Evolutionary conservation across 1,140 invertebrate genomes (phyloP), one percentile per base, ranked within the genome.

Genomic region (Stegodyphus dumicola): DNA sequence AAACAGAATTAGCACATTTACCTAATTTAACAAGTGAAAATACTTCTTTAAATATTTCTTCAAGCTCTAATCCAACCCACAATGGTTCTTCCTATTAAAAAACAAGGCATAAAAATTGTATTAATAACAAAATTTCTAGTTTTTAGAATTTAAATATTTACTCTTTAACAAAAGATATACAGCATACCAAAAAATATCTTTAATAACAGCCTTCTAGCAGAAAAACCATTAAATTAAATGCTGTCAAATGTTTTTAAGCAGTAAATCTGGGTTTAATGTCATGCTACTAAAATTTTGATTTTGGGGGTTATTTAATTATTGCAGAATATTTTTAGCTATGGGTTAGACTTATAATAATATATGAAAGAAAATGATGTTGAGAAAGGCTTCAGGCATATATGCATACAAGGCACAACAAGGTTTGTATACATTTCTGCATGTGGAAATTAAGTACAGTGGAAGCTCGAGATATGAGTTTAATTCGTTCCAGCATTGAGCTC

Each of bases 41-140:
- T 64, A 87, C 66, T 87, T 78, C 70, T 53, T 78, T 73, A 7
- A 87, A 75, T 52, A 70, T 56, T n/a, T 87, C 75, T 13, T 78
- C 64, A 15, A 87, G 52, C 7, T 65, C n/a, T 11, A 78, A 75
- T 33, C 51, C 66, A 66, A 49, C 7, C 60, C 60, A 86, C 51
- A 86, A 70, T 4, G 48, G 17, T 66, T 33, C 51, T 60, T 76
- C 78, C 85, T 86, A 13, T 7, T 15, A 65, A 60, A 53, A n/a
- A 79, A 70, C 6, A 60, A 73, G 11, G 11, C 33, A 73, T 49
- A 51, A 69, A 69, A 13, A 69, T 17, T 10, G 9, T 2, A 69
- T 33, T 33, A 3, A 33, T 33, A 33, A 33, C 33, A 33, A 33
- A 33, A 33, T 33, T 33, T 33, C 9, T 48, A 69, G 33, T 69